Percentiles rank a stretch among this genome's conserved stretches.
Evolutionary conservation across 2,888 invertebrate genomes (phyloP).

Genomic region (Miltochrista miniata): DNA sequence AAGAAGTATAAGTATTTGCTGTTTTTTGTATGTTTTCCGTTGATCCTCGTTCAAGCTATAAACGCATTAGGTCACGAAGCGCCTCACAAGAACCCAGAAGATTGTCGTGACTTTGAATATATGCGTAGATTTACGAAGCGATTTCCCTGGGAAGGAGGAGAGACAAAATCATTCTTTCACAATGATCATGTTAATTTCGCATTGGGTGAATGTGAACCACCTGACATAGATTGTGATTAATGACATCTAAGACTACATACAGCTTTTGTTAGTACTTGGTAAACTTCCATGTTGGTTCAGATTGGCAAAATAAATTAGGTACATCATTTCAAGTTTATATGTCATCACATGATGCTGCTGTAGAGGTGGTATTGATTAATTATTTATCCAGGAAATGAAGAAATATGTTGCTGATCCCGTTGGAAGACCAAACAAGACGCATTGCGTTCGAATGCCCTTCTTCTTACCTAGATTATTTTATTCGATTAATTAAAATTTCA

Average conservation of each 20-base stretch:
- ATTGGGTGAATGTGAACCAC: slow-evolving; percentile 65
- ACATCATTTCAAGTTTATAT: no score
- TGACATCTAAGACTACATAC: neutral
- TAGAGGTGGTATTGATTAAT: no score
- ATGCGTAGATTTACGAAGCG: slow-evolving; percentile 90
- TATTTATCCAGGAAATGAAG: no score
- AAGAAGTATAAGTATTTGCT: slow-evolving; percentile 59
- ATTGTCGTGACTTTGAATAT: slow-evolving; percentile 87
- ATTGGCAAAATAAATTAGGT: no score
- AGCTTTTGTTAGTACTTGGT: no score
- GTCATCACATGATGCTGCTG: no score
- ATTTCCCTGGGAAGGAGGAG: slow-evolving; percentile 97
- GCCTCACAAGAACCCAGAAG: slow-evolving; percentile 38
- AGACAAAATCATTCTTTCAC: slow-evolving; percentile 89
- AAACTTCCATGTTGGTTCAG: no score
- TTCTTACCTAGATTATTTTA: no score
- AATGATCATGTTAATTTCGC: slow-evolving; percentile 87
- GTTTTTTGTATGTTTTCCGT: slow-evolving; percentile 57
- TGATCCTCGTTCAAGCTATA: slow-evolving; percentile 55
- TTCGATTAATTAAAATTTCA: no score
- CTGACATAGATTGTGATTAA: slow-evolving; percentile 61
- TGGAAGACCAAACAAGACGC: no score
- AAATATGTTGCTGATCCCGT: no score
- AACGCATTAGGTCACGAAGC: slow-evolving; percentile 38
- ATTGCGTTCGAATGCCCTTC: no score